Percentiles rank a stretch among this genome's conserved stretches.
Conservation (phyloP, 2,113 vertebrate species). For the Menidia beryllina region DNA sequence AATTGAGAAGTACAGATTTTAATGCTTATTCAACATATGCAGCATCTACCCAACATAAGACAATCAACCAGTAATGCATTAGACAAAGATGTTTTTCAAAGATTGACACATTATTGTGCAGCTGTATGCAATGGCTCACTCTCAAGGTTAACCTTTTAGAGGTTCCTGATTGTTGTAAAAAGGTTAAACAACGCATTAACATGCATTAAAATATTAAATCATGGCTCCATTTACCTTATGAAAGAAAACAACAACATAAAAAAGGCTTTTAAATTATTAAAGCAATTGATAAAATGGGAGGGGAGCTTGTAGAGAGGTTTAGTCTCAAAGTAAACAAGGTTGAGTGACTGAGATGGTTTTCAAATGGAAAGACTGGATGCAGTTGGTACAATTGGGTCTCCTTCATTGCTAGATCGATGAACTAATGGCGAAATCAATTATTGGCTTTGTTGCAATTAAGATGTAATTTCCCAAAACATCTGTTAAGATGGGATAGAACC, state of each 20-base stretch:
- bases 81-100: constrained; percentile 87
- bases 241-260: constrained; percentile 86
- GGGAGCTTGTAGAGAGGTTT: constrained; percentile 32
- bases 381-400: constrained; percentile 51
- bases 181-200: constrained; percentile 88
- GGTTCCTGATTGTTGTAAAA: constrained; percentile 83
- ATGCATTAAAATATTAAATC: constrained; percentile 87
- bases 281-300: constrained; percentile 77
- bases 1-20: constrained; percentile 95
- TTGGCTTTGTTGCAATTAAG: constrained; percentile 62
- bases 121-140: constrained; percentile 85
- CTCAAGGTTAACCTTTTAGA: constrained; percentile 93
- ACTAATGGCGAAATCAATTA: constrained; percentile 69
- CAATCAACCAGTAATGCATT: constrained; percentile 95
- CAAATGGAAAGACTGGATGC: constrained; percentile 56
- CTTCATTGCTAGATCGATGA: constrained; percentile 74
- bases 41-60: constrained; percentile 88
- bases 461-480: constrained; percentile 62
- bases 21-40: constrained; percentile 97
- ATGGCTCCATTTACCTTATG: constrained; percentile 85
- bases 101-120: constrained; percentile 90
- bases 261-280: constrained; percentile 87
- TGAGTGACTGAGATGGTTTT: constrained; percentile 54
- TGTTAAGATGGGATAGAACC: constrained; percentile 26
- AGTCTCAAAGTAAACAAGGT: constrained; percentile 19